phyloP scores from a whole-genome alignment of 2,113 vertebrate genomes.

The Ginglymostoma cirratum region DNA sequence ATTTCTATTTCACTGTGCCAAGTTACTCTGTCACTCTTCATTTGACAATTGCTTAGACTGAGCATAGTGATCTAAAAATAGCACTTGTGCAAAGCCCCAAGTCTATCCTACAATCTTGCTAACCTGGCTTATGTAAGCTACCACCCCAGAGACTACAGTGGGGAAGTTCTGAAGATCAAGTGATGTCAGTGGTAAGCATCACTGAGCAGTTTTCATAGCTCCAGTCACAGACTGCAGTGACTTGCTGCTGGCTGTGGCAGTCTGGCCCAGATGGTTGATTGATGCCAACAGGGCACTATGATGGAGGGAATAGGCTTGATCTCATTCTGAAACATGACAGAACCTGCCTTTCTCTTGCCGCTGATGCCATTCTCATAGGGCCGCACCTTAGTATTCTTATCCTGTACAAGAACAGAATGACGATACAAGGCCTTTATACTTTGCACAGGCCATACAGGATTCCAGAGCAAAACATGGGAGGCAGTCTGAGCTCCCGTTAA shows the following conservation, averaged over 20 bases:
- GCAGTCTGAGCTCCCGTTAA: not conserved
- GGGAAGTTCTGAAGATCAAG: not conserved
- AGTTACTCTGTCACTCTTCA: not conserved
- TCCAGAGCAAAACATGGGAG: not conserved
- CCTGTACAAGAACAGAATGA: not conserved
- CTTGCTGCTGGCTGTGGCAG: not conserved
- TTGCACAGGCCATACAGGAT: not conserved
- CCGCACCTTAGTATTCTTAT: not conserved
- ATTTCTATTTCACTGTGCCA: not conserved
- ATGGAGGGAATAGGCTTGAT: not conserved
- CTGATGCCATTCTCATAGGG: not conserved
- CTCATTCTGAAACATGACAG: not conserved
- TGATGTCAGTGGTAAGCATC: not conserved
- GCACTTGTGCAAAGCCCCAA: not conserved
- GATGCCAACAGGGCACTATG: not conserved
- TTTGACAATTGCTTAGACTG: not conserved
- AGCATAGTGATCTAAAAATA: not conserved
- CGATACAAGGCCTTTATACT: not conserved
- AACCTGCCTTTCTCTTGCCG: not conserved
- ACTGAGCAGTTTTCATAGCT: not conserved
- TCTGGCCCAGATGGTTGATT: not conserved
- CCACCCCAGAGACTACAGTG: not conserved
- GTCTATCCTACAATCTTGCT: not conserved
- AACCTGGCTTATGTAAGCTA: not conserved
- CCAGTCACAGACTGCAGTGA: not conserved